Evolutionary conservation across 2,113 vertebrate genomes (phyloP).

Genomic region (Xenopus laevis): DNA sequence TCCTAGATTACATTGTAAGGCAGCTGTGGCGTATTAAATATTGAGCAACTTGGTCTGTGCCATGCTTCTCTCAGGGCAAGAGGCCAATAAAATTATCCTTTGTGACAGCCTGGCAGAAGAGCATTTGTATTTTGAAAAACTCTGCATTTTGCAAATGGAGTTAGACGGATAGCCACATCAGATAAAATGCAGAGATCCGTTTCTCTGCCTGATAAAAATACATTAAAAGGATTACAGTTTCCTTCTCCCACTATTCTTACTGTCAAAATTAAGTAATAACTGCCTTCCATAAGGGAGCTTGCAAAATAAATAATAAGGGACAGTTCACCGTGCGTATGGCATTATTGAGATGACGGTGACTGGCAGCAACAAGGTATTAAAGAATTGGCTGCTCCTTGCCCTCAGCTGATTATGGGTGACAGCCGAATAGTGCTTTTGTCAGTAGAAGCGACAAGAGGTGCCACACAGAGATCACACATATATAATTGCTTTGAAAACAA

Average conservation of each 20-base stretch:
- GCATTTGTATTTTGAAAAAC: conserved; percentile 32
- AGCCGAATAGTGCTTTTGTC: conserved; percentile 58
- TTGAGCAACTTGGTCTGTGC: conserved; percentile 41
- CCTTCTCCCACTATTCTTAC: conserved; percentile 27
- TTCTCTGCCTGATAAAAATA: conserved; percentile 9
- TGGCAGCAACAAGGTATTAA: conserved; percentile 49
- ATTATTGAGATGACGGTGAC: conserved; percentile 49
- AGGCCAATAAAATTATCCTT: conserved; percentile 41
- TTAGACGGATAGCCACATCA: conserved; percentile 26
- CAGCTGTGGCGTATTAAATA: conserved; percentile 49
- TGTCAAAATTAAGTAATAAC: conserved; percentile 46
- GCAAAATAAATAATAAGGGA: conserved; percentile 45
- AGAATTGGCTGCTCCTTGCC: conserved; percentile 48
- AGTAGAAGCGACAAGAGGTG: conserved; percentile 54
- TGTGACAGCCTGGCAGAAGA: background rate
- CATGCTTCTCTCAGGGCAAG: conserved; percentile 21
- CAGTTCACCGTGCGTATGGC: conserved; percentile 8
- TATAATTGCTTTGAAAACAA: conserved; percentile 62
- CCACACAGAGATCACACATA: conserved; percentile 55
- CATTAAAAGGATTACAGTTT: conserved; percentile 14
- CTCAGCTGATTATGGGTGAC: conserved; percentile 51
- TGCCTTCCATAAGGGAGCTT: conserved; percentile 28
- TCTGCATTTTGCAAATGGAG: conserved; percentile 20
- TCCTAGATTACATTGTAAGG: conserved; percentile 23
- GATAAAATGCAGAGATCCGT: conserved; percentile 12